Evolutionary conservation across 2,888 invertebrate genomes (phyloP).

Genomic region (Drosophila recens): DNA sequence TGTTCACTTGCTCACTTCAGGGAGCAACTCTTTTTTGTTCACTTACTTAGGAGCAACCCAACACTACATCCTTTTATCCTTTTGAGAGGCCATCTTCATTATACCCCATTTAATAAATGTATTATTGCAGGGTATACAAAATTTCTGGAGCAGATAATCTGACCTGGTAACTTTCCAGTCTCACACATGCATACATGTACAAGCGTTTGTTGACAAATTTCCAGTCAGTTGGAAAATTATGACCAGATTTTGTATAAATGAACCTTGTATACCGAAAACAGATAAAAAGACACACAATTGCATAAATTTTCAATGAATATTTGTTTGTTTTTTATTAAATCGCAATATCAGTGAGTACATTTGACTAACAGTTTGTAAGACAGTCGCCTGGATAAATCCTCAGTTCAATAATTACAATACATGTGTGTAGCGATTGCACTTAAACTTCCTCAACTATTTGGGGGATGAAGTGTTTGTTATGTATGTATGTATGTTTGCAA

Average conservation of each 20-base stretch:
- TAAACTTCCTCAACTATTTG: constrained; percentile 34
- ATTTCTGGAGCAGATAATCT: constrained; percentile 7
- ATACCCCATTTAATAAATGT: not conserved
- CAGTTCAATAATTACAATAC: constrained; percentile 50
- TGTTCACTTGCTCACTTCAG: too few relatives aligned
- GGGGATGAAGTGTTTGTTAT: constrained; percentile 18
- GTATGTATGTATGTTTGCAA: constrained; percentile 18
- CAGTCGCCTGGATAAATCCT: constrained; percentile 62
- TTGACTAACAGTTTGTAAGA: constrained; percentile 68
- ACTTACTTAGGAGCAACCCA: too few relatives aligned
- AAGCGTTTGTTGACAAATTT: too few relatives aligned
- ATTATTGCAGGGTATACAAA: constrained; percentile 1
- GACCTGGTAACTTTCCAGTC: constrained; percentile 15
- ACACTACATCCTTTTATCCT: too few relatives aligned
- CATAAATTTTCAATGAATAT: constrained; percentile 60
- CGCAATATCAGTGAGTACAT: constrained; percentile 78
- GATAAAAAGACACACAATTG: constrained; percentile 2
- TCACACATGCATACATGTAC: not conserved
- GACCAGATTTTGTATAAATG: constrained; percentile 7
- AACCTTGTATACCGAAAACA: constrained; percentile 35
- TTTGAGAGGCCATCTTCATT: not conserved
- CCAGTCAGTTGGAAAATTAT: constrained; percentile 8
- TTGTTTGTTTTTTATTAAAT: constrained; percentile 69
- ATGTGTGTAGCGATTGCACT: constrained; percentile 42
- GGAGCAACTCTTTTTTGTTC: too few relatives aligned